Conservation (phyloP, 1,140 invertebrate species). For the Calliphora vicina region DNA sequence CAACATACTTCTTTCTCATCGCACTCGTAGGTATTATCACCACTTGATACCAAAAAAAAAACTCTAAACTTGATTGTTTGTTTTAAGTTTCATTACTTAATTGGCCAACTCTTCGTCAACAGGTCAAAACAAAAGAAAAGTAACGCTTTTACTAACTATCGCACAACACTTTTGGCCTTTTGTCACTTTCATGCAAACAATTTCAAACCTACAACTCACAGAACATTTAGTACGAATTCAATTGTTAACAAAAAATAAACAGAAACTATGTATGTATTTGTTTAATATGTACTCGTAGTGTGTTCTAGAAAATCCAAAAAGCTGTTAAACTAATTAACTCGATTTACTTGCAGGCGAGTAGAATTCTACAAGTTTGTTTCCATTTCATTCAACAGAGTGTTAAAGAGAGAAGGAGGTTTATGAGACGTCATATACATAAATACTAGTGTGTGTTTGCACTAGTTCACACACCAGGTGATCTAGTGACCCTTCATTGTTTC, state of each 20-base stretch:
- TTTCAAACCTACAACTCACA: neutral
- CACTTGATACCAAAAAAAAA: neutral
- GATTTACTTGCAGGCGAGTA: neutral
- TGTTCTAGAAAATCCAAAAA: neutral
- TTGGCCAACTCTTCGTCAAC: neutral
- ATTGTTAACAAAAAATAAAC: neutral
- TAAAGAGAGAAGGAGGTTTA: neutral
- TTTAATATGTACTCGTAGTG: neutral
- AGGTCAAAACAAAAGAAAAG: constrained; percentile 13
- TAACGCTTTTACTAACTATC: no score
- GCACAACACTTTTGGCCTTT: neutral
- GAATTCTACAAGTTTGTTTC: neutral
- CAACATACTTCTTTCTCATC: neutral
- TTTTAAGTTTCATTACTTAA: neutral
- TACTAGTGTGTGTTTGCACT: neutral
- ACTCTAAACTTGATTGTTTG: constrained; percentile 5
- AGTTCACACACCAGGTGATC: neutral
- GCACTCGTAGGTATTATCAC: neutral
- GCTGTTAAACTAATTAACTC: constrained; percentile 10
- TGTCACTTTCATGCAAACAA: neutral
- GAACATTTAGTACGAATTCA: neutral
- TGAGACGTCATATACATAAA: neutral
- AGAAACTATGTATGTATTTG: neutral
- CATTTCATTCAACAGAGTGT: neutral
- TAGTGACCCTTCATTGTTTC: constrained; percentile 2